Base-by-base conservation (phyloP, 2,888 invertebrate genomes). In the Deilephila elpenor region DNA sequence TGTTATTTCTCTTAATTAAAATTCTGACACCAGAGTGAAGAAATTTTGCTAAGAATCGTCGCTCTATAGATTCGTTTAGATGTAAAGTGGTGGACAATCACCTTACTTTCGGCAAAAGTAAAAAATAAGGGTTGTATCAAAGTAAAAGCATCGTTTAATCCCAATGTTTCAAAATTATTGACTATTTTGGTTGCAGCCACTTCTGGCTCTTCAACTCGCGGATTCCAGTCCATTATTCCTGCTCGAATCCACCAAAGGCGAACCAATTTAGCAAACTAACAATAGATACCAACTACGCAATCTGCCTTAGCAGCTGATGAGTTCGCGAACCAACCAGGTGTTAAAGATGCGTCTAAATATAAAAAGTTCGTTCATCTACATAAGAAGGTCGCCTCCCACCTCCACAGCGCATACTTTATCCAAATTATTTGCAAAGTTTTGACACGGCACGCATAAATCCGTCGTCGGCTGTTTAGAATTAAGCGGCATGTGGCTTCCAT, bases 391-490 rank as follows among this genome's bases (percentile, higher is more conserved):
- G 74, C 64, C 70, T 71, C 79, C 86, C 82, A 86, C 86, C 86
- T 86, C 87, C 64, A 32, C 56, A 8, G 51, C 37, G 56, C 71
- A 71, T 74, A 74, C 51, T 44, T 67, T 67, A 67, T 51, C 44
- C 51, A 44, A 67, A 51, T 67, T 76, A 78, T 78, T 77, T 75
- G 62, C 72, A 73, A 59, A 74, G 60, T 80, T 79, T 81, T 84
- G 87, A 86, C 86, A 78, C 75, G 20, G 60, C 88, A 89, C 90
- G 76, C 91, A 89, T 84, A 87, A 83, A 89, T 93, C 93, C 79
- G 81, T 94, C 92, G 82, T 91, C 93, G 93, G 64, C 75, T 93
- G 89, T 94, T 94, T 93, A 91, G 85, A 78, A 92, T 94, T 85
- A 91, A 88, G 83, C 82, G 29, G 73, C 44, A 78, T 82, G 73